Evolutionary conservation across 1,140 invertebrate species (phyloP).

Genomic region (Spodoptera litura): DNA sequence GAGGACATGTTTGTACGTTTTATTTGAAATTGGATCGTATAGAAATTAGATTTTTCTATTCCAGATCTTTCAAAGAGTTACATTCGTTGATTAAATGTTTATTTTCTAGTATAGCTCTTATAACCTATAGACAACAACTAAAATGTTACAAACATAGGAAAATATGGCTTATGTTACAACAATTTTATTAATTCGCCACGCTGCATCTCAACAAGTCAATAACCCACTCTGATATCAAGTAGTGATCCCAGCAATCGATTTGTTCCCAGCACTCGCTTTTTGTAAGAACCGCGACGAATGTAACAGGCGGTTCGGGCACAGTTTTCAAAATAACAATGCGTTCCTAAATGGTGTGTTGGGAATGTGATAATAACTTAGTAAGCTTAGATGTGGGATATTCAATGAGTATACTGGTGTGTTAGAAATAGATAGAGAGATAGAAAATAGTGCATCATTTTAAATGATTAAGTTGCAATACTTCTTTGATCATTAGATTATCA

Average conservation of each 20-base stretch:
- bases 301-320: background rate
- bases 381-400: no score
- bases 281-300: slow-evolving; percentile 19
- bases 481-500: no score
- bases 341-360: background rate
- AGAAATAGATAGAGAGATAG: no score
- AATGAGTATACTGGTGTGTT: background rate
- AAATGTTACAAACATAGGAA: no score
- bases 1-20: slow-evolving; percentile 4
- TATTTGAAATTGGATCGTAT: slow-evolving; percentile 9
- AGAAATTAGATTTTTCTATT: no score
- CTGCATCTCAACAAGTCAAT: slow-evolving; percentile 14
- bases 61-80: background rate
- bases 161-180: no score
- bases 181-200: background rate
- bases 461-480: no score
- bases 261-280: slow-evolving; percentile 19
- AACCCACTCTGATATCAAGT: slow-evolving; percentile 6
- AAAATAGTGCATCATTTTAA: no score
- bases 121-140: no score
- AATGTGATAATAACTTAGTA: background rate
- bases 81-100: background rate
- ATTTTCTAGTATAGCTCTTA: no score
- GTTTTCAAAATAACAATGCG: slow-evolving; percentile 6
- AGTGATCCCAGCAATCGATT: slow-evolving; percentile 29